Percentiles rank a stretch among this genome's conserved stretches.
phyloP scores from a whole-genome alignment of 1,140 invertebrate species.

The Drosophila pseudoobscura region DNA sequence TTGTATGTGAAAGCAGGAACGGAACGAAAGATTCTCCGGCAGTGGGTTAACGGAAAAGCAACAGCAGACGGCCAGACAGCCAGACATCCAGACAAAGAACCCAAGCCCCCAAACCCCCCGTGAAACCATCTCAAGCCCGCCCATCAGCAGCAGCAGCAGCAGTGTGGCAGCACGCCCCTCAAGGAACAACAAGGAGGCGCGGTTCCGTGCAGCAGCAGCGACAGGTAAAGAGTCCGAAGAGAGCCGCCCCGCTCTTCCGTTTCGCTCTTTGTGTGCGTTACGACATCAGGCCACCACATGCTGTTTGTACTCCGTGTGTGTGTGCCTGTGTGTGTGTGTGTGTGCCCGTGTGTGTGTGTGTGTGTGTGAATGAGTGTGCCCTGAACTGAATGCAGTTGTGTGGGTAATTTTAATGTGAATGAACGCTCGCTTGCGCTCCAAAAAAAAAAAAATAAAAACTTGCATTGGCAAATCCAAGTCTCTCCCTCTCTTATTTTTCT shows the following conservation, averaged over 20 bases:
- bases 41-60: conserved; percentile 11
- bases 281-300: conserved; percentile 69
- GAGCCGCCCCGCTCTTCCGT: conserved; percentile 2
- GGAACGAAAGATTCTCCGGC: conserved; percentile 10
- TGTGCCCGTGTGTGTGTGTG: conserved; percentile 6
- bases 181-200: conserved; percentile 65
- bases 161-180: conserved; percentile 1
- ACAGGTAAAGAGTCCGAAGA: conserved; percentile 49
- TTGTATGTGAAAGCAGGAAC: conserved; percentile 7
- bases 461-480: conserved; percentile 44
- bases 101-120: neutral
- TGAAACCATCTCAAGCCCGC: neutral
- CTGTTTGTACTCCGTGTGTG: conserved; percentile 10
- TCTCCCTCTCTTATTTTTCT: conserved; percentile 25
- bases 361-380: conserved; percentile 16
- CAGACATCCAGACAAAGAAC: neutral
- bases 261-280: conserved; percentile 50
- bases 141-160: no score
- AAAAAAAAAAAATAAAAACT: conserved; percentile 57
- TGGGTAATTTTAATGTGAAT: conserved; percentile 63
- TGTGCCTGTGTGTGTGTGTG: neutral
- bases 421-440: conserved; percentile 53
- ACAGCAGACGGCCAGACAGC: conserved; percentile 13
- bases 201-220: conserved; percentile 52
- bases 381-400: conserved; percentile 11